Conservation (phyloP, 2,888 invertebrate genomes). For the Folsomia manolachei region DNA sequence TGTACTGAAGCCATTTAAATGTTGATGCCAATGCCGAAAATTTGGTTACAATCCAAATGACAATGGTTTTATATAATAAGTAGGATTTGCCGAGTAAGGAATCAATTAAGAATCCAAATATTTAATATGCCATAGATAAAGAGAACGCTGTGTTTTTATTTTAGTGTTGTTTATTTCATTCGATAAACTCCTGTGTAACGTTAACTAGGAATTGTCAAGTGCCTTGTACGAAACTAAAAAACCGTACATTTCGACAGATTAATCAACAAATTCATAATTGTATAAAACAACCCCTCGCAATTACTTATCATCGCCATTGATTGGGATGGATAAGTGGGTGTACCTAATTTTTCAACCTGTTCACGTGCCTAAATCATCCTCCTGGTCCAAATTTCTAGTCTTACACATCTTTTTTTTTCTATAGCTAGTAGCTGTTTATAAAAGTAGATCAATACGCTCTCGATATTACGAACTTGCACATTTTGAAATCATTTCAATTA, state of each 20-base stretch:
- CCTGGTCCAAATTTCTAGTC: background rate
- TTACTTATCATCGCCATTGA: background rate
- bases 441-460: background rate
- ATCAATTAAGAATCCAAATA: no score
- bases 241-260: background rate
- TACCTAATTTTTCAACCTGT: background rate
- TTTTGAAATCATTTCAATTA: no score
- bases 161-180: no score
- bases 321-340: no score
- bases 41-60: no score
- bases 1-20: no score
- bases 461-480: no score
- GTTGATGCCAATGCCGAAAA: no score
- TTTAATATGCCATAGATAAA: no score
- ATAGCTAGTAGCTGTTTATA: background rate
- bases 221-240: constrained; percentile 8
- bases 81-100: no score
- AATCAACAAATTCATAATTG: constrained; percentile 2
- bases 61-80: no score
- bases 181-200: background rate
- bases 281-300: background rate
- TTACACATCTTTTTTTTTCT: background rate
- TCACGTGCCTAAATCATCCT: background rate
- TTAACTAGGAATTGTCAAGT: constrained; percentile 3
- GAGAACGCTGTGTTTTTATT: no score